These are phyloP conservation scores for Alosa sapidissima DNA, from an alignment of 2,797 vertebrate genomes.

Conservation along the genomic window DNA sequence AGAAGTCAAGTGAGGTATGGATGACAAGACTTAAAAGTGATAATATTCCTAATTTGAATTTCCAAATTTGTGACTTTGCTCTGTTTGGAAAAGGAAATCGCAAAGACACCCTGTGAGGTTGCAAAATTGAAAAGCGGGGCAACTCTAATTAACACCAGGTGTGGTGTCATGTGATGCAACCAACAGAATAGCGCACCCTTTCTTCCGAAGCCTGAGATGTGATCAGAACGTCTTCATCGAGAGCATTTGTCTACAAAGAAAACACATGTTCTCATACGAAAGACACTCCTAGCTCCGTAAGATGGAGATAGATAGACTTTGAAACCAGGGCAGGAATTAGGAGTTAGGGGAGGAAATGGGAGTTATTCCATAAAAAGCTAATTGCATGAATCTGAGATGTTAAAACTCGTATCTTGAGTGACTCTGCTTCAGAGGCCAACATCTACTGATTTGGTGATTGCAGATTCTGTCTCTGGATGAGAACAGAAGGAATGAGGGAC, in stretches of 20 bases:
- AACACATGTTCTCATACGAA: neutral
- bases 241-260: neutral
- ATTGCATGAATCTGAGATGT: neutral
- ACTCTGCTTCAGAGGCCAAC: neutral
- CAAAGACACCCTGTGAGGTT: conserved; percentile 9
- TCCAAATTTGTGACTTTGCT: neutral
- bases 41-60: neutral
- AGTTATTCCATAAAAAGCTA: neutral
- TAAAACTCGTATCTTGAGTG: neutral
- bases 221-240: neutral
- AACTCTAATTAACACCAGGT: neutral
- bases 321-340: neutral
- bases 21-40: neutral
- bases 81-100: neutral
- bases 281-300: neutral
- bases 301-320: neutral
- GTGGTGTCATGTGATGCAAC: neutral
- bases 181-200: neutral
- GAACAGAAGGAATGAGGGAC: neutral
- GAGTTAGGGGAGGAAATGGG: neutral
- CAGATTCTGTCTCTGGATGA: neutral
- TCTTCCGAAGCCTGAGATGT: neutral
- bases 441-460: neutral
- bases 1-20: neutral
- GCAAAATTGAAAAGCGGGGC: neutral